Base-by-base conservation (phyloP, 1,140 invertebrate species). In the Spodoptera frugiperda region DNA sequence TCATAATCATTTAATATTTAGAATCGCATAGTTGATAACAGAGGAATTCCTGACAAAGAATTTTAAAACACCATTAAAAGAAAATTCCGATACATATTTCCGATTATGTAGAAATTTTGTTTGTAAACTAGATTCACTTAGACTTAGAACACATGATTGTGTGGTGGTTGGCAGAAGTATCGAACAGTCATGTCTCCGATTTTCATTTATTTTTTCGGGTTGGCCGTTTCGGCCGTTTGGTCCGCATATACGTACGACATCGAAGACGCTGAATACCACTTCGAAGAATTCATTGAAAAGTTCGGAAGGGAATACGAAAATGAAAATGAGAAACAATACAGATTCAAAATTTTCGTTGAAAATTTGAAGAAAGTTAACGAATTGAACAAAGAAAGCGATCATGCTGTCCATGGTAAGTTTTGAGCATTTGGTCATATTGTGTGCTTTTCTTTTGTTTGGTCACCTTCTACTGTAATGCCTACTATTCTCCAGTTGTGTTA, bases 341-440 rank as follows among this genome's bases (percentile, higher is more conserved):
- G 51, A 9, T 71, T 57, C 17, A 10, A 46, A 55, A 55, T 71
- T 12, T 71, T 71, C 30, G 55, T 55, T 44, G 30, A 39, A n/a
- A 71, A 71, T 12, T 55, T 71, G 15, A 10, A 44, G n/a, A 17
- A 46, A 21, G 49, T 55, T 11, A 71, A 55, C 17, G 25, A 5
- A 19, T 2, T 55, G 53, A 55, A 55, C 5, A 10, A 19, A 17
- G 19, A 55, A 15, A 57, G 53, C 51, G 5, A 71, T 5, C 49
- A 30, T 15, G 51, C 68, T 21, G 33, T 55, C 2, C 55, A 21
- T 9, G 68, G 68, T 71, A 71, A 55, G 25, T 19, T 14, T 48
- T 19, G 10, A 15, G 25, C 25, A 25, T 25, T 25, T 25, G 25
- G 25, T 25, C 25, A 4, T 25, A 25, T 25, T 3, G 5, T n/a